Evolutionary conservation across 2,888 invertebrate species (phyloP).

Genomic region (Acleris laterana): DNA sequence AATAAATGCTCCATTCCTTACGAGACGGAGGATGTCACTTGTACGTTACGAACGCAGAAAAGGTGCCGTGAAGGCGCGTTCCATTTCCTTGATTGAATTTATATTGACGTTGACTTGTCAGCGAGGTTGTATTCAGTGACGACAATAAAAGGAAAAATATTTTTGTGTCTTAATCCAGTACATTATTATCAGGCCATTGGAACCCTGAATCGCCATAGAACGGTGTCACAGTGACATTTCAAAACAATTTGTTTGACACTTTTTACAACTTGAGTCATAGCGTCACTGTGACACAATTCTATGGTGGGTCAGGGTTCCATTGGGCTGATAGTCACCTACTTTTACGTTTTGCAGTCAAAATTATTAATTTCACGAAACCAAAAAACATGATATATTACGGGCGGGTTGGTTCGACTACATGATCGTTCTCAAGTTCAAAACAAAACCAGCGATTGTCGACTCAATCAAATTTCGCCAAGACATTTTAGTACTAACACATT

Average conservation of each 20-base stretch:
- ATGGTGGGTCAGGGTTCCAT: too few relatives aligned
- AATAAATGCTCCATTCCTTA: constrained; percentile 32
- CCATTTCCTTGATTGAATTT: constrained; percentile 30
- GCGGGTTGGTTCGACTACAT: constrained; percentile 8
- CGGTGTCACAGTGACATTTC: too few relatives aligned
- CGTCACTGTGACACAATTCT: too few relatives aligned
- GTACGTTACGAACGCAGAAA: constrained; percentile 16
- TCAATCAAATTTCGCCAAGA: constrained; percentile 39
- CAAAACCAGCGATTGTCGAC: constrained; percentile 27
- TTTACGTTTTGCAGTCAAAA: too few relatives aligned
- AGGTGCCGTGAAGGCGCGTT: constrained; percentile 22
- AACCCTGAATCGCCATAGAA: too few relatives aligned
- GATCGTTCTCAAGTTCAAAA: constrained; percentile 15
- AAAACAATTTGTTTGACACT: too few relatives aligned
- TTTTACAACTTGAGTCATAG: too few relatives aligned
- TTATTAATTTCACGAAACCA: neutral
- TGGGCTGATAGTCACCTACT: too few relatives aligned
- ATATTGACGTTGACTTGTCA: constrained; percentile 15
- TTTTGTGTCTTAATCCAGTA: neutral
- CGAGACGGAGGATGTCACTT: constrained; percentile 24
- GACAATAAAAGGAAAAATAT: neutral
- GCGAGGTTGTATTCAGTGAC: constrained; percentile 1
- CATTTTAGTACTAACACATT: constrained; percentile 35
- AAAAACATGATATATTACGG: constrained; percentile 7
- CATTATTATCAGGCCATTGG: too few relatives aligned